Base-by-base conservation (phyloP, 2,888 invertebrate species). In the Pecten maximus region DNA sequence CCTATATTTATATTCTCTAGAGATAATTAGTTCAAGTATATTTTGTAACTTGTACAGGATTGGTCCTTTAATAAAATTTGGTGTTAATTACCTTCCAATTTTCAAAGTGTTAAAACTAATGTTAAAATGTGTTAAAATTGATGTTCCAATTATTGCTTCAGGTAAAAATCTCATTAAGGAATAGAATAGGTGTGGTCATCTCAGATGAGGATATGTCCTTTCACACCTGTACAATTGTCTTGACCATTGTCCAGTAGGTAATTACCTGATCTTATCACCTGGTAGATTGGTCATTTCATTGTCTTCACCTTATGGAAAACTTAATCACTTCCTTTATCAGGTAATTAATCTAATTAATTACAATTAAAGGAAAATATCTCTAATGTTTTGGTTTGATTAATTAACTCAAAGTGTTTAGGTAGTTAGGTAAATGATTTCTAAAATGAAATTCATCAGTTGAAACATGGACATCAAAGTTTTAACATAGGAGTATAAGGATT, bases 321-420 rank as follows among this genome's bases (percentile, higher is more conserved):
- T 74, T 74, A 74, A 74, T 74, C 10, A 74, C 74, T 74, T 74
- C 74, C 74, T 74, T 74, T 74, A 74, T 74, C 74, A 35, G 74
- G 28, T 74, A 74, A 74, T 74, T 74, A 28, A 74, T 74, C 74
- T 28, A 74, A 74, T 74, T 74, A 74, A 74, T 74, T n/a, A n/a
- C 60, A 60, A 60, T 23, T 74, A 74, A 74, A 10, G 74, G 15
- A 74, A 28, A 54, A 28, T 6, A 60, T 28, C 60, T 50, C 15
- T 28, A 74, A 74, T 74, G 15, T 28, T 74, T 74, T 74, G 74
- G 28, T 74, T 8, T 74, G 35, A 74, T 28, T 74, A 28, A 74
- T 74, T 28, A 35, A 74, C 35, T 54, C 2, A 54, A 8, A 23
- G 28, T 2, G 12, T 74, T 74, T 0, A 74, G 8, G 3, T 28